Conservation (phyloP, 2,113 vertebrate genomes). For the Caranx ignobilis region DNA sequence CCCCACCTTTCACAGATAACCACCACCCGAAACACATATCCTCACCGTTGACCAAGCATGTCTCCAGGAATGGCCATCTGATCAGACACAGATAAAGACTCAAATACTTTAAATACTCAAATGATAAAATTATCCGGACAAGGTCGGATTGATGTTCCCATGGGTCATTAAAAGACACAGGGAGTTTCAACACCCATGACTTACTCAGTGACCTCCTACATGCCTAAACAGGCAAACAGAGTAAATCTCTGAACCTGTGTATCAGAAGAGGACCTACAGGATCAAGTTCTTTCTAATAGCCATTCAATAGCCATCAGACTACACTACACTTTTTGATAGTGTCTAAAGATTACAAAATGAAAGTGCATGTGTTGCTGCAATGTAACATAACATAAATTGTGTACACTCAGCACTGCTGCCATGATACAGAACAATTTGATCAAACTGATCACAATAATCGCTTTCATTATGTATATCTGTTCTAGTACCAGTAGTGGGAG, state of each 20-base stretch:
- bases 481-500: slow-evolving; percentile 19
- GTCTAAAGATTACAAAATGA: slow-evolving; percentile 27
- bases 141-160: not conserved
- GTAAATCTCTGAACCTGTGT: slow-evolving; percentile 23
- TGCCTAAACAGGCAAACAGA: slow-evolving; percentile 22
- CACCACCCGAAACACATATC: not conserved
- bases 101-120: not conserved
- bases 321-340: slow-evolving; percentile 30
- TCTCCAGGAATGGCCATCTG: slow-evolving; percentile 16
- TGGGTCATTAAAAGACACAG: slow-evolving; percentile 7
- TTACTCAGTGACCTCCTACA: not conserved
- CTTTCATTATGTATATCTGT: slow-evolving; percentile 42
- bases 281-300: slow-evolving; percentile 45
- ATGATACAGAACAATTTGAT: not conserved
- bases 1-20: not conserved
- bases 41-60: not conserved
- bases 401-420: slow-evolving; percentile 11
- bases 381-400: not conserved
- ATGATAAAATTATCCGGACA: slow-evolving; percentile 20
- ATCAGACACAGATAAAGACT: slow-evolving; percentile 17
- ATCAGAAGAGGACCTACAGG: slow-evolving; percentile 37
- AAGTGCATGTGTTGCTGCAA: slow-evolving; percentile 25
- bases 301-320: slow-evolving; percentile 29
- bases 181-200: not conserved
- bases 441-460: slow-evolving; percentile 4